phyloP scores from a whole-genome alignment of 2,113 vertebrate genomes.

The Accipiter cooperii region DNA sequence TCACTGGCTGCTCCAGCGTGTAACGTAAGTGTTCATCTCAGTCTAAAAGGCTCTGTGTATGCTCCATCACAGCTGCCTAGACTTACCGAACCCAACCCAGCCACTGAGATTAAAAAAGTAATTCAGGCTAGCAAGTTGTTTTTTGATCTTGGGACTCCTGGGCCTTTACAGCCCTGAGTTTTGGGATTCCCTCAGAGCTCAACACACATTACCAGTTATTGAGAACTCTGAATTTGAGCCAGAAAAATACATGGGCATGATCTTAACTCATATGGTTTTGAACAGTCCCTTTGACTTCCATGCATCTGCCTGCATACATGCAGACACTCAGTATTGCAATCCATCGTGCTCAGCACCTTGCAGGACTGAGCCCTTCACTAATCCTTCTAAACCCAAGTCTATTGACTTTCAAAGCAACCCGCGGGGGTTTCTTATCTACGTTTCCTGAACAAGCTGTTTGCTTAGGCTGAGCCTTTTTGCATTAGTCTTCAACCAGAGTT shows the following conservation, averaged over 20 bases:
- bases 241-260: not conserved
- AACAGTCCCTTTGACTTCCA: not conserved
- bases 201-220: not conserved
- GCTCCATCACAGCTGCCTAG: not conserved
- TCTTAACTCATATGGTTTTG: not conserved
- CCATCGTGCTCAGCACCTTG: not conserved
- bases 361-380: conserved; percentile 15
- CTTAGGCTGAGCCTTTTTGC: conserved; percentile 37
- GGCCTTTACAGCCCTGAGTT: not conserved
- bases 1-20: not conserved
- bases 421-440: not conserved
- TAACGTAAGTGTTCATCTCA: not conserved
- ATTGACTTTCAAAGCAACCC: conserved; percentile 45
- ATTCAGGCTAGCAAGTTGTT: not conserved
- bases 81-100: not conserved
- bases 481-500: conserved; percentile 24
- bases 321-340: not conserved
- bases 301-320: not conserved
- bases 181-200: not conserved
- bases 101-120: not conserved
- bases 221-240: not conserved
- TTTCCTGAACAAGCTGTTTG: conserved; percentile 23
- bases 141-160: not conserved
- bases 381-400: conserved; percentile 24
- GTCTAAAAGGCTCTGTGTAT: not conserved